phyloP scores from a whole-genome alignment of 2,888 invertebrate species.

The Hoplodrina ambigua region DNA sequence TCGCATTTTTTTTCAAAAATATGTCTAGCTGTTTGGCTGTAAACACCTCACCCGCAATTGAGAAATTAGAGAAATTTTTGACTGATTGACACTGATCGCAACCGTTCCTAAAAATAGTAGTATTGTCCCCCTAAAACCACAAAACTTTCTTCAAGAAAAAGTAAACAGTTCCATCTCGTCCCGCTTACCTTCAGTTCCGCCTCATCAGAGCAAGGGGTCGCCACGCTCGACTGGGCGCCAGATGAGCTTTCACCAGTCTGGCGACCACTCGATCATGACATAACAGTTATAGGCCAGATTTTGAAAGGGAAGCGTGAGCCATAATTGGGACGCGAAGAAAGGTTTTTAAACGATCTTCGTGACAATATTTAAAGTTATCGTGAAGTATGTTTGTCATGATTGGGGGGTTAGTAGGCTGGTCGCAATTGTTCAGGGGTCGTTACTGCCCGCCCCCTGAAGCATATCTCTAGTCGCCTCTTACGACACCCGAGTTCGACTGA shows the following conservation, averaged over 20 bases:
- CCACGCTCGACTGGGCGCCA: slow-evolving; percentile 17
- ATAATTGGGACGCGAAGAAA: background rate
- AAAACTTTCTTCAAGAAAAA: slow-evolving; percentile 11
- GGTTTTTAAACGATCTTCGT: background rate
- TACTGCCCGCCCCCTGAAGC: too few species aligned
- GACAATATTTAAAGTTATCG: slow-evolving; percentile 3
- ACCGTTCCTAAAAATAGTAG: too few species aligned
- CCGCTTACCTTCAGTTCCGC: slow-evolving; percentile 38
- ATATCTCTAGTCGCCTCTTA: too few species aligned
- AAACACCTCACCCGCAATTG: too few species aligned
- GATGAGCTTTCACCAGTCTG: slow-evolving; percentile 51
- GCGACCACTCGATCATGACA: slow-evolving; percentile 40
- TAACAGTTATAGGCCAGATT: slow-evolving; percentile 1
- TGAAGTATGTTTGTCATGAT: background rate
- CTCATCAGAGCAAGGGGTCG: slow-evolving; percentile 43
- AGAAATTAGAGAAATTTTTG: too few species aligned
- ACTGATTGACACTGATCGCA: too few species aligned
- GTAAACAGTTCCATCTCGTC: slow-evolving; percentile 16
- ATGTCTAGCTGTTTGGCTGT: too few species aligned
- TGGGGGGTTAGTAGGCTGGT: too few species aligned
- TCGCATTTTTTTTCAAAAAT: too few species aligned
- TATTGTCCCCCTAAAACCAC: background rate
- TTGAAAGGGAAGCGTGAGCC: slow-evolving; percentile 3
- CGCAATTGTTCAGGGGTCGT: too few species aligned
- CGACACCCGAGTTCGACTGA: too few species aligned